These are phyloP conservation scores for Phaedon cochleariae DNA, from an alignment of 2,888 invertebrate genomes.

Conservation along the genomic window DNA sequence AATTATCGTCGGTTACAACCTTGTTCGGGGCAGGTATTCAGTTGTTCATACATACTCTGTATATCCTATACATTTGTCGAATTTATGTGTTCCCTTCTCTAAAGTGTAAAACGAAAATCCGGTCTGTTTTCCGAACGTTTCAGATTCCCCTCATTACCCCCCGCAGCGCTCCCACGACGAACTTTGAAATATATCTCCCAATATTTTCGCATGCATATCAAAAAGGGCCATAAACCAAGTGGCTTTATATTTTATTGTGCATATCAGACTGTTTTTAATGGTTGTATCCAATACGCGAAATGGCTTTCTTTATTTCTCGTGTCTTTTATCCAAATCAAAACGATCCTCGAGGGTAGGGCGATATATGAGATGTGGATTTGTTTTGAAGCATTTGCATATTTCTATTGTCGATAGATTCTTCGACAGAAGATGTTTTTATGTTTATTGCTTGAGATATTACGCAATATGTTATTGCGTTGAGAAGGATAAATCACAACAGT, in stretches of 20 bases:
- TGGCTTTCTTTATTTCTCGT: conserved; percentile 49
- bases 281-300: conserved; percentile 59
- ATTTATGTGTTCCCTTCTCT: neutral
- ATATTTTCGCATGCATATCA: conserved; percentile 59
- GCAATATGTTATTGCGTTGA: neutral
- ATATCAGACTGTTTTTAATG: conserved; percentile 59
- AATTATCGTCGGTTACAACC: too few species aligned
- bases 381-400: conserved; percentile 37
- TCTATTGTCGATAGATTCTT: conserved; percentile 31
- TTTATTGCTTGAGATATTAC: conserved; percentile 12
- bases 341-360: conserved; percentile 35
- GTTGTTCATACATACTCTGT: too few species aligned
- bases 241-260: conserved; percentile 59
- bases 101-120: conserved; percentile 28
- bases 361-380: conserved; percentile 24
- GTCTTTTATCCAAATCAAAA: conserved; percentile 45
- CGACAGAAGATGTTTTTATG: conserved; percentile 13
- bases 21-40: too few species aligned
- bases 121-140: conserved; percentile 13
- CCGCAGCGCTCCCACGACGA: conserved; percentile 49
- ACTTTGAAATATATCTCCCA: conserved; percentile 57
- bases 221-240: conserved; percentile 58
- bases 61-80: conserved; percentile 7
- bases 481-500: neutral
- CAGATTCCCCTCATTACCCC: conserved; percentile 38